A percentile compares a stretch with the other conserved stretches of the same genome.
Evolutionary conservation across 1,140 invertebrate species (phyloP).

Genomic region (Leucophenga varia): DNA sequence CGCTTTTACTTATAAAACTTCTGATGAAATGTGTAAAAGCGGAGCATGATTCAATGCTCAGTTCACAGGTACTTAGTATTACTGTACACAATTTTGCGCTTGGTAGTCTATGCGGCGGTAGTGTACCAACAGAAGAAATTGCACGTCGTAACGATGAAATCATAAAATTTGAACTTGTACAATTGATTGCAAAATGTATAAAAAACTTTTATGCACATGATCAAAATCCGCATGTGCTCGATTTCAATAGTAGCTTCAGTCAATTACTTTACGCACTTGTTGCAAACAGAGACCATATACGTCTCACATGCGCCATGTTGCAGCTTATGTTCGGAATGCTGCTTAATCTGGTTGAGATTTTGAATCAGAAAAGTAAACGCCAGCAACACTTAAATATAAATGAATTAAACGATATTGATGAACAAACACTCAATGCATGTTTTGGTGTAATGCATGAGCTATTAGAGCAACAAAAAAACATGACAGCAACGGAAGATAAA

Average conservation of each 20-base stretch:
- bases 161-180: constrained; percentile 42
- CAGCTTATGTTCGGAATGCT: constrained; percentile 45
- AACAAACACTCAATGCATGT: constrained; percentile 33
- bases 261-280: constrained; percentile 35
- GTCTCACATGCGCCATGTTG: constrained; percentile 30
- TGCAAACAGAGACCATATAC: constrained; percentile 25
- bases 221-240: constrained; percentile 28
- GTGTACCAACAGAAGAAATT: constrained; percentile 8
- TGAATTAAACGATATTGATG: constrained; percentile 27
- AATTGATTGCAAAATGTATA: constrained; percentile 38
- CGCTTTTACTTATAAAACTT: constrained; percentile 38
- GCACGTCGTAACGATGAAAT: constrained; percentile 26
- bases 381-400: constrained; percentile 12
- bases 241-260: constrained; percentile 40
- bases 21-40: constrained; percentile 39
- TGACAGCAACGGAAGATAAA: constrained; percentile 6
- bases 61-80: constrained; percentile 32
- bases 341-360: constrained; percentile 32
- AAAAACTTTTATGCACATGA: constrained; percentile 40
- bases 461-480: not conserved
- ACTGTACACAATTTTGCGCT: constrained; percentile 45
- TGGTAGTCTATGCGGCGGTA: constrained; percentile 26
- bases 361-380: constrained; percentile 13
- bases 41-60: constrained; percentile 17
- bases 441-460: constrained; percentile 31